Evolutionary conservation across 1,140 invertebrate genomes (phyloP).

Genomic region (Drosophila funebris): DNA sequence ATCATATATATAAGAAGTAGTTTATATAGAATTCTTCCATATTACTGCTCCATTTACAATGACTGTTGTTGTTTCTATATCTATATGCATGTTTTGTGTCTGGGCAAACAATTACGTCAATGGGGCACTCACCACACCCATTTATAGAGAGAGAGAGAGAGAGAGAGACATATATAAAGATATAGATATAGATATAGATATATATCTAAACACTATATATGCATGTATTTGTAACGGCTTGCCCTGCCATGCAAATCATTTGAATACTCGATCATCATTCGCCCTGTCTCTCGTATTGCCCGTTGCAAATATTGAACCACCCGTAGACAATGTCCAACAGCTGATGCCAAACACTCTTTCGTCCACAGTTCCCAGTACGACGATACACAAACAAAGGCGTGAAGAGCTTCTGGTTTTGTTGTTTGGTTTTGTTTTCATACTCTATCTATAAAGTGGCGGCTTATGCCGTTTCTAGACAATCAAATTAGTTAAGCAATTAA

Average conservation of each 20-base stretch:
- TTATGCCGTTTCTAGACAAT: not conserved
- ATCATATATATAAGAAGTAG: slow-evolving; percentile 3
- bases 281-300: not conserved
- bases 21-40: slow-evolving; percentile 47
- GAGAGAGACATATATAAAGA: too few species aligned
- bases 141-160: slow-evolving; percentile 26
- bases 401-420: slow-evolving; percentile 50
- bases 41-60: slow-evolving; percentile 17
- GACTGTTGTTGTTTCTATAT: slow-evolving; percentile 22
- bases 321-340: slow-evolving; percentile 10
- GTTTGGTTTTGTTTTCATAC: slow-evolving; percentile 22
- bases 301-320: slow-evolving; percentile 10
- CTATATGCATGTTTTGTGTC: slow-evolving; percentile 11
- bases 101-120: slow-evolving; percentile 73
- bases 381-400: slow-evolving; percentile 11
- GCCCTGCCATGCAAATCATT: slow-evolving; percentile 32
- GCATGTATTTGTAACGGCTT: not conserved
- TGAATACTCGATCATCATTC: not conserved
- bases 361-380: not conserved
- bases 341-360: slow-evolving; percentile 6
- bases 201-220: not conserved
- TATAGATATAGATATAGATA: slow-evolving; percentile 15
- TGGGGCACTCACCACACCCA: slow-evolving; percentile 40
- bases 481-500: not conserved
- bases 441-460: not conserved